phyloP scores from a whole-genome alignment of 2,113 vertebrate genomes.

The Gambusia holbrooki region DNA sequence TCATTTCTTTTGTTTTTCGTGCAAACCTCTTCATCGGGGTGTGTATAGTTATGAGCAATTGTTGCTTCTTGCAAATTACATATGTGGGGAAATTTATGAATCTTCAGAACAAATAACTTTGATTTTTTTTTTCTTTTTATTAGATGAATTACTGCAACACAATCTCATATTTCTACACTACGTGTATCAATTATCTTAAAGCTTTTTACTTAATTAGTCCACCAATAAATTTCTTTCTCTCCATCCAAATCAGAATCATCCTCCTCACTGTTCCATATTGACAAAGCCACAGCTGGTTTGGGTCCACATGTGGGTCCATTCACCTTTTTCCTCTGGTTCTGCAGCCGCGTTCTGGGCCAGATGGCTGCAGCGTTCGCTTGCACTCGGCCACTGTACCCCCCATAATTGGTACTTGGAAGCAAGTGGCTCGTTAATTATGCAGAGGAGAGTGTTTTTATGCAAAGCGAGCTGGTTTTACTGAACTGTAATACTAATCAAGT shows the following conservation, averaged over 20 bases:
- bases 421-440: slow-evolving; percentile 75
- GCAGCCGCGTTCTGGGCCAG: slow-evolving; percentile 57
- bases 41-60: slow-evolving; percentile 18
- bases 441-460: slow-evolving; percentile 66
- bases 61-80: not conserved
- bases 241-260: slow-evolving; percentile 59
- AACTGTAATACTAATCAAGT: slow-evolving; percentile 70
- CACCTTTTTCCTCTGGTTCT: slow-evolving; percentile 55
- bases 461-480: slow-evolving; percentile 40
- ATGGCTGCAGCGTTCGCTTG: slow-evolving; percentile 69
- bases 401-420: slow-evolving; percentile 73
- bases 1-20: not conserved
- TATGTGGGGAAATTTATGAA: not conserved
- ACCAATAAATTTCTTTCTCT: slow-evolving; percentile 19
- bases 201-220: slow-evolving; percentile 9
- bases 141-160: not conserved
- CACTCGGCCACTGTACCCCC: slow-evolving; percentile 57
- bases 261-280: slow-evolving; percentile 47
- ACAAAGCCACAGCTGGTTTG: slow-evolving; percentile 74
- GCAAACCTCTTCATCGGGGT: slow-evolving; percentile 9
- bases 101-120: not conserved
- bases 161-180: not conserved
- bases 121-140: no score
- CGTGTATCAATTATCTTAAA: slow-evolving; percentile 5
- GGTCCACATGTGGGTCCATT: slow-evolving; percentile 64